Evolutionary conservation across 1,140 invertebrate genomes (phyloP), one percentile per base, ranked within the genome.

Genomic region (Drosophila ambigua): DNA sequence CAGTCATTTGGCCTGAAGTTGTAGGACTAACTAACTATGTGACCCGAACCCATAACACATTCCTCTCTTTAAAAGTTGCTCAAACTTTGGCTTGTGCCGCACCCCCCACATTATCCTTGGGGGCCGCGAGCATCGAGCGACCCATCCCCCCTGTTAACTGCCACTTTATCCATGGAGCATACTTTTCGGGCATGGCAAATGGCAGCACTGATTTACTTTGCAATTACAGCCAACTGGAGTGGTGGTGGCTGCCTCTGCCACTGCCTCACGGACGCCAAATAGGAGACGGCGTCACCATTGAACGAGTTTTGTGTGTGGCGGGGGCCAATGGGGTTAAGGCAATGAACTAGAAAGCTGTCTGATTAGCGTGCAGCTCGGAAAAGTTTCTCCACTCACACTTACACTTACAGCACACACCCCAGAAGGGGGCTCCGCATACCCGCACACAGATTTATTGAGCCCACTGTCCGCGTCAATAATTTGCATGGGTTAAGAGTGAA

Each of bases 261-360:
- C 8, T 31, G 31, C 8, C 63, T 69, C 71, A 77, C 71, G 74
- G 69, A 77, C 73, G 69, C 35, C 35, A 85, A 57, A 58, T 35
- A 45, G 67, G 59, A 15, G 13, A 23, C 5, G 31, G 28, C 6
- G 41, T 9, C 13, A 50, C 44, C 31, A 46, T 44, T n/a, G 41
- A 13, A 61, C 73, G 72, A 66, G 76, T 65, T 20, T 0, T 20
- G 1, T 1, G 20, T 0, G 9, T 26, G 2, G 41, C 23, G 0
- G 43, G 31, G 31, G 26, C 24, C 6, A 28, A 15, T n/a, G 67
- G 72, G 59, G 62, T 71, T 52, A 78, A 87, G 66, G 83, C 82
- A 87, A 87, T 87, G 82, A 87, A 87, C 82, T 87, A 87, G 82
- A 87, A 87, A 87, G 83, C 83, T 87, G 82, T 82, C 82, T 87